Conservation (phyloP, 2,888 invertebrate species). For the Meghimatium bilineatum region DNA sequence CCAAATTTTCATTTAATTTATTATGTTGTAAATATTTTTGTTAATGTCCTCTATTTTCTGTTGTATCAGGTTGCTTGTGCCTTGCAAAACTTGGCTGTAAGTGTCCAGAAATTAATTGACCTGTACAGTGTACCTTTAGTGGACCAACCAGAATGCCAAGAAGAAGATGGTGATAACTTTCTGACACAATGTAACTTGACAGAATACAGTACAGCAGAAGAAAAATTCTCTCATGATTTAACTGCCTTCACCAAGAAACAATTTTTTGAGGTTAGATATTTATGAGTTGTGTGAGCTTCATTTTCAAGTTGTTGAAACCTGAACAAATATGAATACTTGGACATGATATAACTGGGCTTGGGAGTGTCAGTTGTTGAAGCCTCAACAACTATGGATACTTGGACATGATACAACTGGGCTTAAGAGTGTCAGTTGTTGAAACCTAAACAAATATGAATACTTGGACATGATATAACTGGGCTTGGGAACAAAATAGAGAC, state of each 20-base stretch:
- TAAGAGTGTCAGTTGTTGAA: not conserved
- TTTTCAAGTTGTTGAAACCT: not conserved
- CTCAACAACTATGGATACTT: no score
- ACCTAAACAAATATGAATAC: not conserved
- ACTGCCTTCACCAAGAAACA: slow-evolving; percentile 73
- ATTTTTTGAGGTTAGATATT: slow-evolving; percentile 70
- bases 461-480: no score
- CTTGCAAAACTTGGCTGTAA: slow-evolving; percentile 55
- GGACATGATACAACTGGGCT: no score
- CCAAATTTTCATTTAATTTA: no score
- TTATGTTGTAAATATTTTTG: no score
- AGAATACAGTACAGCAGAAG: slow-evolving; percentile 64
- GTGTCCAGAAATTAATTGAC: slow-evolving; percentile 56
- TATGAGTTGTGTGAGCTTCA: not conserved
- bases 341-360: no score
- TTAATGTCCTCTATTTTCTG: not conserved
- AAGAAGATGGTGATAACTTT: slow-evolving; percentile 52
- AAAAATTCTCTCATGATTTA: slow-evolving; percentile 68
- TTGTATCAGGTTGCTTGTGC: slow-evolving; percentile 62
- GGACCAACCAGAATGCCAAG: not conserved
- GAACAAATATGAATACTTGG: no score
- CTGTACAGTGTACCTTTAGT: slow-evolving; percentile 53
- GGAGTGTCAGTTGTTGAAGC: not conserved
- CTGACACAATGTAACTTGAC: slow-evolving; percentile 65
- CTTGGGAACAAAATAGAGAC: no score